Percentiles rank a stretch among this genome's conserved stretches.
phyloP scores from a whole-genome alignment of 2,797 vertebrate species.

The Schizopygopsis malacanthus region DNA sequence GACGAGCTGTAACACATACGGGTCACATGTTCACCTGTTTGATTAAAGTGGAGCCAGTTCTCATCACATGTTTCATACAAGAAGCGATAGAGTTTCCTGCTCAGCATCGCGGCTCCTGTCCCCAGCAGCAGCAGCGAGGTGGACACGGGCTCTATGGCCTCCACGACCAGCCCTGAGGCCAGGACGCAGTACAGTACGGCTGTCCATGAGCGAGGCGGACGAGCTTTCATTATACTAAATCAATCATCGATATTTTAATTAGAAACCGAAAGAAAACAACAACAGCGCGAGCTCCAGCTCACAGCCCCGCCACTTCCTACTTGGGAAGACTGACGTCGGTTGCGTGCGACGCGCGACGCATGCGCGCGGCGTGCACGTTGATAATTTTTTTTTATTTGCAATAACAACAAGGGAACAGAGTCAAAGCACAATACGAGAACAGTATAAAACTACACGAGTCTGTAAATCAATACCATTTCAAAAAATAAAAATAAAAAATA shows the following conservation, averaged over 20 bases:
- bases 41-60: slow-evolving; percentile 73
- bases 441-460: no score
- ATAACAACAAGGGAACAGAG: no score
- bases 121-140: slow-evolving; percentile 64
- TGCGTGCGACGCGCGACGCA: background rate
- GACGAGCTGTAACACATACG: background rate
- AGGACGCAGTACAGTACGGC: slow-evolving; percentile 52
- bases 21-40: slow-evolving; percentile 69
- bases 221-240: slow-evolving; percentile 64
- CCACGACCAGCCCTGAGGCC: slow-evolving; percentile 48
- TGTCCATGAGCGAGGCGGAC: background rate
- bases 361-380: background rate
- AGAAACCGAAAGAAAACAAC: background rate
- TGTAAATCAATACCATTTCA: no score
- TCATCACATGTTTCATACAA: slow-evolving; percentile 70
- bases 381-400: no score
- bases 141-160: slow-evolving; percentile 74
- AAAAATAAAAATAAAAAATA: no score
- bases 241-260: background rate
- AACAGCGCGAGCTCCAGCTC: background rate
- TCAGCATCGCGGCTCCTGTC: slow-evolving; percentile 57
- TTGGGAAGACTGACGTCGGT: slow-evolving; percentile 10
- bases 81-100: slow-evolving; percentile 69
- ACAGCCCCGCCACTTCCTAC: slow-evolving; percentile 21
- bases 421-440: no score